Conservation (phyloP, 2,113 vertebrate species). For the Melanostigma gelatinosum region DNA sequence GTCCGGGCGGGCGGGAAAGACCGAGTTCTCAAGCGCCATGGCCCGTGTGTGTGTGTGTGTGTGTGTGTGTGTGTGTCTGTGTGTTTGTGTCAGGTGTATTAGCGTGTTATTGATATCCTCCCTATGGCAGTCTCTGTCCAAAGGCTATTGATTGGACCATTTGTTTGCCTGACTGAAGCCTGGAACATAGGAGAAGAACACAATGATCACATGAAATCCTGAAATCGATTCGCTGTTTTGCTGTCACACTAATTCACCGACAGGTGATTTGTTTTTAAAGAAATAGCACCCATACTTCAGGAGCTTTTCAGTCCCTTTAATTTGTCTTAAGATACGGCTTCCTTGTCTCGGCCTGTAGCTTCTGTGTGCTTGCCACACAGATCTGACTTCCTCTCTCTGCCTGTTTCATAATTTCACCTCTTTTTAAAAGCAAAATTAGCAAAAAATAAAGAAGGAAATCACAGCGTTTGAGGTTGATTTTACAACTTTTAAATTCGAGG, state of each 20-base stretch:
- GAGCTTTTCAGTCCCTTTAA: background rate
- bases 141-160: conserved; percentile 71
- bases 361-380: background rate
- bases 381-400: background rate
- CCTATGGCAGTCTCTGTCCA: conserved; percentile 68
- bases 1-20: conserved; percentile 69
- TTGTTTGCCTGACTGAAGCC: conserved; percentile 72
- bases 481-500: background rate
- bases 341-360: background rate
- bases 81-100: conserved; percentile 39
- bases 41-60: background rate
- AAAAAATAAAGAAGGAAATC: background rate
- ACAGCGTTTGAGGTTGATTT: background rate
- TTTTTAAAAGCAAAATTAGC: background rate
- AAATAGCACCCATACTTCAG: background rate
- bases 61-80: background rate
- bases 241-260: conserved; percentile 14
- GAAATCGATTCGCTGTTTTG: background rate
- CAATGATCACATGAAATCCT: conserved; percentile 7
- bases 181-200: conserved; percentile 57
- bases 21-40: conserved; percentile 82
- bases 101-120: conserved; percentile 60
- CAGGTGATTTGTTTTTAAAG: background rate
- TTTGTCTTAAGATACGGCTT: background rate
- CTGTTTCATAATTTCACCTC: background rate